These are phyloP conservation scores for Campoletis sonorensis DNA, from an alignment of 1,140 invertebrate species.

Conservation along the genomic window DNA sequence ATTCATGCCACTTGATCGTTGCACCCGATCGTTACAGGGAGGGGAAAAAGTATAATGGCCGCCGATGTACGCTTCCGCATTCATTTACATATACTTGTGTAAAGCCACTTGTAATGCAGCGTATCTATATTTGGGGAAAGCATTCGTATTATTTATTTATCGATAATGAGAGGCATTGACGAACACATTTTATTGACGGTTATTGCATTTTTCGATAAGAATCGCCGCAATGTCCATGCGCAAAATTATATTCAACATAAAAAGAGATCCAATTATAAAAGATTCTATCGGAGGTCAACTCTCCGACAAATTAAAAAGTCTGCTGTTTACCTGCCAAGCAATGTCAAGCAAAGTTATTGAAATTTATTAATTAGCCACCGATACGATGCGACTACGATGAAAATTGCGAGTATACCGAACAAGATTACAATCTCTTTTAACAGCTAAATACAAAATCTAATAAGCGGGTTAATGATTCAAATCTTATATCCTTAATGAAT, in stretches of 20 bases:
- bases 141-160: too few relatives aligned
- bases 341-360: background rate
- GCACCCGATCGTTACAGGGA: background rate
- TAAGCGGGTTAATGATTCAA: background rate
- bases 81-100: constrained; percentile 16
- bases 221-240: too few relatives aligned
- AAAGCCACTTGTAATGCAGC: background rate
- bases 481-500: background rate
- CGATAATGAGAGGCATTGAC: too few relatives aligned
- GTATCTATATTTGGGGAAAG: too few relatives aligned
- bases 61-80: constrained; percentile 15
- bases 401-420: constrained; percentile 1
- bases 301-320: background rate
- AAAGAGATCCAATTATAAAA: too few relatives aligned
- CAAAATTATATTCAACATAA: too few relatives aligned
- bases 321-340: background rate
- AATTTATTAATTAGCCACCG: background rate
- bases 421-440: background rate
- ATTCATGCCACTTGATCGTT: constrained; percentile 22
- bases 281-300: too few relatives aligned
- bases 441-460: background rate
- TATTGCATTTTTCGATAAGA: too few relatives aligned
- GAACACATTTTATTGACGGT: too few relatives aligned
- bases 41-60: constrained; percentile 17
- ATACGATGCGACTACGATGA: background rate